Conservation (phyloP, 2,113 vertebrate genomes). For the Dicrurus megarhynchus region DNA sequence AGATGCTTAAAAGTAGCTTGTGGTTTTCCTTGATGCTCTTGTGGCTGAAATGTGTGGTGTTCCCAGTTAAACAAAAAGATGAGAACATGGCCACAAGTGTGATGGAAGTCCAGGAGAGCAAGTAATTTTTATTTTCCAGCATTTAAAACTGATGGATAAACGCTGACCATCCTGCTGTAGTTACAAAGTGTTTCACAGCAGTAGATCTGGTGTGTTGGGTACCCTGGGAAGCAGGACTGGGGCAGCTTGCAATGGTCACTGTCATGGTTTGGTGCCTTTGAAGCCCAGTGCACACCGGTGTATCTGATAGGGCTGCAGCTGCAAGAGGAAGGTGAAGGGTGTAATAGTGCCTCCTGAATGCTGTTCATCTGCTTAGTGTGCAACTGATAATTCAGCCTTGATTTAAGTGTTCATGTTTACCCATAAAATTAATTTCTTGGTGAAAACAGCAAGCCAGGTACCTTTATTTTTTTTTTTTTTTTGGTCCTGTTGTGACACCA, state of each 20-base stretch:
- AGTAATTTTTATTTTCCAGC: neutral
- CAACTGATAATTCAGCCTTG: neutral
- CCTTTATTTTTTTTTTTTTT: neutral
- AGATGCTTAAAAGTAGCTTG: neutral
- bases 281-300: rapidly evolving
- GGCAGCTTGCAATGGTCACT: neutral
- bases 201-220: neutral
- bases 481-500: neutral
- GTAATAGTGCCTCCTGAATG: neutral
- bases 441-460: neutral
- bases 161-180: neutral
- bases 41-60: neutral
- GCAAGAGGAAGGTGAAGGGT: too few relatives aligned
- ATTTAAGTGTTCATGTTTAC: neutral
- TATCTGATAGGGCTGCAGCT: neutral
- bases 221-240: neutral
- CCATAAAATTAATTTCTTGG: neutral
- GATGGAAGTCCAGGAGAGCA: neutral
- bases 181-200: neutral
- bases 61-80: neutral
- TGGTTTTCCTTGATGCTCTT: neutral
- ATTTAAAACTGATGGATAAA: neutral
- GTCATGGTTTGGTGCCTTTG: neutral
- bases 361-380: neutral
- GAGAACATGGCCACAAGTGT: neutral